Evolutionary conservation across 2,888 invertebrate genomes (phyloP).

Genomic region (Strigamia crassipes): DNA sequence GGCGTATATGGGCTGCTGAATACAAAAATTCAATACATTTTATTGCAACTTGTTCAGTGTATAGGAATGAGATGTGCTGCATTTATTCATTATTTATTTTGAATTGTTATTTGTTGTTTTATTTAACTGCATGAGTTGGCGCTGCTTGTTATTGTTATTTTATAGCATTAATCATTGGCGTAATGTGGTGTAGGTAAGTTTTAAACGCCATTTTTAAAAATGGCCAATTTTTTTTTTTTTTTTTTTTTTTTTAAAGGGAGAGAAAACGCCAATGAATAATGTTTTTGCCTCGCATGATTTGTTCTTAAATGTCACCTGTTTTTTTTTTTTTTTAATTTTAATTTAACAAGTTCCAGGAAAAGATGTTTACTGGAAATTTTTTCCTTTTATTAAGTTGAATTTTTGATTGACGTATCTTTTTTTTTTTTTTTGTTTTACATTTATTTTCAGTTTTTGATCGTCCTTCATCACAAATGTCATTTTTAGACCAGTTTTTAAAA

Average conservation of each 20-base stretch:
- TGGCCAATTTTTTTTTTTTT: not conserved
- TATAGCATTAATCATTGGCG: not conserved
- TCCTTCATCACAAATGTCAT: conserved; percentile 88
- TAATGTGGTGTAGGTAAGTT: not conserved
- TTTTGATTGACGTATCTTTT: not conserved
- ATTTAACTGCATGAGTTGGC: not conserved
- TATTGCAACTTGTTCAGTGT: not conserved
- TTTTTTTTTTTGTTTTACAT: not conserved
- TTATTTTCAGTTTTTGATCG: conserved; percentile 77
- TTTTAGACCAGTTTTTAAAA: conserved; percentile 86
- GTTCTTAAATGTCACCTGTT: not conserved
- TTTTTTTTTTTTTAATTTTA: not conserved
- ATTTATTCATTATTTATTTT: not conserved
- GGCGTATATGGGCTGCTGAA: not conserved
- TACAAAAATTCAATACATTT: not conserved
- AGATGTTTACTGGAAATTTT: not conserved
- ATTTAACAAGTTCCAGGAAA: not conserved
- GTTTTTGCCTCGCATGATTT: not conserved
- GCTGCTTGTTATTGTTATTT: conserved; percentile 3
- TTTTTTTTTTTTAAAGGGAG: not conserved
- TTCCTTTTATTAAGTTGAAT: not conserved
- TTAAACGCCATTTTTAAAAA: not conserved
- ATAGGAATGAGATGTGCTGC: not conserved
- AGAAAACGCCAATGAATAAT: not conserved
- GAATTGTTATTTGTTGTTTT: not conserved